Percentiles rank a stretch among this genome's conserved stretches.
Evolutionary conservation across 2,797 vertebrate genomes (phyloP).

Genomic region (Paedocypris micromegethes): DNA sequence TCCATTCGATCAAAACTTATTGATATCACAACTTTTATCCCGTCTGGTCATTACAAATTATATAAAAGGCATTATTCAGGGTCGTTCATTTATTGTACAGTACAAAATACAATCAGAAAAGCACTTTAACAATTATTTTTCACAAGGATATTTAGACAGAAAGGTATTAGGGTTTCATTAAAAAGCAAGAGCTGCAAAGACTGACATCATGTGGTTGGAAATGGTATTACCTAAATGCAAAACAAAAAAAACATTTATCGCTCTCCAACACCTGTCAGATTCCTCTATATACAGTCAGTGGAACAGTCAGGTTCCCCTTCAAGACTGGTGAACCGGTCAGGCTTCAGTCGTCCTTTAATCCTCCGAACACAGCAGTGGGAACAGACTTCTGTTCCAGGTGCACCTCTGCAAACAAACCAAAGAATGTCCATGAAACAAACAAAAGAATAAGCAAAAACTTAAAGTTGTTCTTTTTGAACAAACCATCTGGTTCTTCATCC

Average conservation of each 20-base stretch:
- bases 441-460: background rate
- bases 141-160: background rate
- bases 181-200: conserved; percentile 37
- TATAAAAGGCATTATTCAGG: background rate
- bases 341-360: conserved; percentile 78
- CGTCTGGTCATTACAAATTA: conserved; percentile 3
- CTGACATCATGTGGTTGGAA: conserved; percentile 57
- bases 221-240: conserved; percentile 6
- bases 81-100: conserved; percentile 6
- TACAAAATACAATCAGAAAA: background rate
- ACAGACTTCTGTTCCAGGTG: conserved; percentile 86
- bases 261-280: too few relatives aligned
- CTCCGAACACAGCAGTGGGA: conserved; percentile 85
- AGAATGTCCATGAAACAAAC: background rate
- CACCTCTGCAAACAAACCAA: conserved; percentile 70
- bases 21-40: too few relatives aligned
- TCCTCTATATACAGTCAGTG: too few relatives aligned
- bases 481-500: conserved; percentile 84
- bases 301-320: too few relatives aligned
- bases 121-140: background rate
- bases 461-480: conserved; percentile 37
- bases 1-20: background rate
- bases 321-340: too few relatives aligned
- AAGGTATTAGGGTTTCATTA: background rate
- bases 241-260: background rate